Percentiles rank a stretch among this genome's conserved stretches.
Evolutionary conservation across 1,140 invertebrate species (phyloP).

Genomic region (Drosophila parabipectinata): DNA sequence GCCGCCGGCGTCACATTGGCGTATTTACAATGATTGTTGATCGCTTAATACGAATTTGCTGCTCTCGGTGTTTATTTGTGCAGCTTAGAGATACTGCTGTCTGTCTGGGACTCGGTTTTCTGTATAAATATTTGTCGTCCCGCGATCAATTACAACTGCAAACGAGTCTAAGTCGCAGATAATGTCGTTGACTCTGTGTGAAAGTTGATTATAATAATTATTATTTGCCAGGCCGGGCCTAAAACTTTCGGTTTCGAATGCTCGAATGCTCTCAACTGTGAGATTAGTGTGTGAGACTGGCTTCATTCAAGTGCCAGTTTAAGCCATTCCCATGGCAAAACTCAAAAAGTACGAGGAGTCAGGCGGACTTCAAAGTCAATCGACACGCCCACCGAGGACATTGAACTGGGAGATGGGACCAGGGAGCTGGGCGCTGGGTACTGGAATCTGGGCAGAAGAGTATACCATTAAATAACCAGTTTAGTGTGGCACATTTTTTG

Average conservation of each 20-base stretch:
- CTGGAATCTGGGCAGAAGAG: neutral
- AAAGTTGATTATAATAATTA: slow-evolving; percentile 51
- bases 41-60: slow-evolving; percentile 76
- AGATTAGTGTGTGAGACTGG: slow-evolving; percentile 31
- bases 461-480: slow-evolving; percentile 70
- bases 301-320: slow-evolving; percentile 39
- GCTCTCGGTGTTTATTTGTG: slow-evolving; percentile 59
- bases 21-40: slow-evolving; percentile 81
- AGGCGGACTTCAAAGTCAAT: slow-evolving; percentile 61
- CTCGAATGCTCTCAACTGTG: slow-evolving; percentile 13
- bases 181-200: slow-evolving; percentile 43
- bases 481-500: slow-evolving; percentile 64
- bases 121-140: slow-evolving; percentile 52
- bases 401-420: slow-evolving; percentile 46
- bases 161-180: slow-evolving; percentile 4
- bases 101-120: slow-evolving; percentile 29
- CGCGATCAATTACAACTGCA: slow-evolving; percentile 65
- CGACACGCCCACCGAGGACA: slow-evolving; percentile 60
- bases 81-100: slow-evolving; percentile 62
- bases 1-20: slow-evolving; percentile 67
- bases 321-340: slow-evolving; percentile 54
- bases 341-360: slow-evolving; percentile 22
- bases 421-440: neutral
- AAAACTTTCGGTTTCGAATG: slow-evolving; percentile 48
- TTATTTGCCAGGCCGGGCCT: slow-evolving; percentile 30